Evolutionary conservation across 1,140 invertebrate genomes (phyloP), one percentile per base, ranked within the genome.

Genomic region (Batillaria attramentaria): DNA sequence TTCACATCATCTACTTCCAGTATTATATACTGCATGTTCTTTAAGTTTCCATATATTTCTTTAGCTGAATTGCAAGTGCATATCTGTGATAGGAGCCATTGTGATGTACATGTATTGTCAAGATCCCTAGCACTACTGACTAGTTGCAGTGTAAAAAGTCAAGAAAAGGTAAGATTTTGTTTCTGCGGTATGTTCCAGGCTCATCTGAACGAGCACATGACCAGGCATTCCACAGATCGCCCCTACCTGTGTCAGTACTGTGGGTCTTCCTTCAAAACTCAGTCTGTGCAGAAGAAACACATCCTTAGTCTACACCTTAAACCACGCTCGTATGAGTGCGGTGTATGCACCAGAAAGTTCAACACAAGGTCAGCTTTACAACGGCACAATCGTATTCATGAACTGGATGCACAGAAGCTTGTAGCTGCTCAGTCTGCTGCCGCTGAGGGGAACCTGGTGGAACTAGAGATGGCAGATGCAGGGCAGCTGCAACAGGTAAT

Each of bases 261-360:
- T 85, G 92, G 92, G 13, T 89, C 91, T 13, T 87, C 91, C 18
- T 92, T 92, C 79, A 92, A 92, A 83, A 92, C 91, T 0, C 86
- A 88, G 35, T 87, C 89, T 1, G 91, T 92, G 0, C 91, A 92
- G 78, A 84, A 89, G 35, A 91, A 91, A 62, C 92, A 92, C 76
- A 87, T 92, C 8, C 79, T 88, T 62, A 89, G 87, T 24, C 89
- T 92, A 37, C 91, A 92, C 78, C 83, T 87, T 24, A 90, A 91
- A 57, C 90, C 91, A 1, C 85, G 89, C 3, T 81, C 89, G 13
- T 89, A 86, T 79, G 69, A 81, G 31, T 92, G 92, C 76, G 54
- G 78, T 35, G 54, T 83, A 8, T 92, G 91, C 77, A 81, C 84
- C 24, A 89, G 89, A 72, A 83, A 87, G 41, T 92, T 92, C 82